Evolutionary conservation across 2,797 vertebrate species (phyloP).

Genomic region (Anisognathus igniventris): DNA sequence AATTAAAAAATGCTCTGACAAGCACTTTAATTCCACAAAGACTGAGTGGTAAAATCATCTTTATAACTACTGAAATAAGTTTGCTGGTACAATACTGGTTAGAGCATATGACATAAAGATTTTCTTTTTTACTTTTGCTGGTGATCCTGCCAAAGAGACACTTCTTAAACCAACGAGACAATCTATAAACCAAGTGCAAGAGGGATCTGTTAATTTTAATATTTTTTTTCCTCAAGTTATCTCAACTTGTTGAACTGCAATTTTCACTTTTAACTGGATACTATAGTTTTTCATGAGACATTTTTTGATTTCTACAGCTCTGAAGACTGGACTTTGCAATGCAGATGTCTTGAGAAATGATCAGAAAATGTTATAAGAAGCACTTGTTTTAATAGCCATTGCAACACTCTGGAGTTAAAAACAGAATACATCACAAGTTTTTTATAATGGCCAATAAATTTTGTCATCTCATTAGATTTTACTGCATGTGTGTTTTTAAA

Average conservation of each 20-base stretch:
- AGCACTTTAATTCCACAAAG: background rate
- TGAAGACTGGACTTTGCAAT: background rate
- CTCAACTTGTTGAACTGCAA: background rate
- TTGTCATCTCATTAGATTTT: background rate
- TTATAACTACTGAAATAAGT: background rate
- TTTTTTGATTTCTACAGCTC: background rate
- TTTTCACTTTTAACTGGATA: background rate
- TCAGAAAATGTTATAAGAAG: background rate
- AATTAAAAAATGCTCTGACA: background rate
- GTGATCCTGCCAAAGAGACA: background rate
- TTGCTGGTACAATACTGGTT: background rate
- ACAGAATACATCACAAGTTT: background rate
- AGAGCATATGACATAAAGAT: background rate
- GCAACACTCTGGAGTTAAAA: background rate
- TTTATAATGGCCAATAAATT: background rate
- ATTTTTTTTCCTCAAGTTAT: background rate
- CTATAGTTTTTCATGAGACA: background rate
- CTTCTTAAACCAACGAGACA: background rate
- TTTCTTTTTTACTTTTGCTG: background rate
- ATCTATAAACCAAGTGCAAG: background rate
- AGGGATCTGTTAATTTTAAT: background rate
- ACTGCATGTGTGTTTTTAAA: background rate
- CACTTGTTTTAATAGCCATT: background rate
- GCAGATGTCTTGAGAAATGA: background rate
- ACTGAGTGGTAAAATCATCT: background rate